Evolutionary conservation across 2,113 vertebrate genomes (phyloP).

Genomic region (Ascaphus truei): DNA sequence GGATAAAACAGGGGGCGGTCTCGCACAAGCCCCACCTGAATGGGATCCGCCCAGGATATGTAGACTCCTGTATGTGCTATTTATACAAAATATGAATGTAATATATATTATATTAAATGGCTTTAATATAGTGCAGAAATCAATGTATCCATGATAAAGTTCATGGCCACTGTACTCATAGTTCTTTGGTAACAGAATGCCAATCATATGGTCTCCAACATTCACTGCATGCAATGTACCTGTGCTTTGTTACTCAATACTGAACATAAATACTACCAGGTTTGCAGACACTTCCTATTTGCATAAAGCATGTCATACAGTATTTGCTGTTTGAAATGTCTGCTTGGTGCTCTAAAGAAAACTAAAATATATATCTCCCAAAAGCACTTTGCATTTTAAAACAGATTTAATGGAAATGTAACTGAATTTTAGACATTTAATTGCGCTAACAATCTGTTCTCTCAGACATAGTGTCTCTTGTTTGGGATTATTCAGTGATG

Average conservation of each 20-base stretch:
- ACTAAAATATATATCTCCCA: conserved; percentile 37
- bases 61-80: no score
- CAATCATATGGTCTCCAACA: conserved; percentile 21
- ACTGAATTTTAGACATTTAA: conserved; percentile 53
- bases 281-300: background rate
- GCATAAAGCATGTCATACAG: conserved; percentile 22
- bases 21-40: no score
- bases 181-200: background rate
- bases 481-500: conserved; percentile 45
- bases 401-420: conserved; percentile 49
- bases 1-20: no score
- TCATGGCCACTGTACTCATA: background rate
- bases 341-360: conserved; percentile 37
- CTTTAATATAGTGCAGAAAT: no score
- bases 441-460: conserved; percentile 51
- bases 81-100: no score
- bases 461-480: conserved; percentile 44
- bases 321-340: conserved; percentile 29
- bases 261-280: conserved; percentile 33
- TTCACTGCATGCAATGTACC: conserved; percentile 2
- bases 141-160: background rate
- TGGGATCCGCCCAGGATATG: no score
- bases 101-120: no score
- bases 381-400: conserved; percentile 42
- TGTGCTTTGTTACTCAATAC: conserved; percentile 33